Evolutionary conservation across 2,888 invertebrate species (phyloP), one percentile per base, ranked within the genome.

Genomic region (Sarcophaga variegata): DNA sequence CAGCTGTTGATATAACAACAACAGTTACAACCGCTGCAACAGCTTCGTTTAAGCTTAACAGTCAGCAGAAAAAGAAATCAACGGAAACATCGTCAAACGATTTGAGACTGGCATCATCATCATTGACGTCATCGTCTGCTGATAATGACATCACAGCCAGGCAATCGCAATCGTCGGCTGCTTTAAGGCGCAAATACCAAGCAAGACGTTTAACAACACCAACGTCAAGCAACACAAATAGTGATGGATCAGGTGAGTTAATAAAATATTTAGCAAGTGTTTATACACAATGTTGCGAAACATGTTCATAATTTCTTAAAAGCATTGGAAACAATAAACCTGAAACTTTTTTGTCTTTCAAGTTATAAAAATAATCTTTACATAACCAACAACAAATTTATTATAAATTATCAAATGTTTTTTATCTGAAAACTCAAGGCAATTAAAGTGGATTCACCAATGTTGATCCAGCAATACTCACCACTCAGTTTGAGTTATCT

Each of bases 131-230:
- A 81, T 37, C 74, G 63, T 45, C 81, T 0, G 64, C 49, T 10
- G 77, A 78, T 71, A 82, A 78, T 86, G 82, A 83, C 74, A 81
- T 81, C 70, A 77, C 80, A 75, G 62, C 84, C 70, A 76, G 66
- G 17, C 80, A 81, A 59, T 45, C 79, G 25, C 81, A 88, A 80
- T 71, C 89, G 12, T 72, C 89, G 25, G 66, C 85, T 20, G 90
- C 90, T 37, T 85, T 91, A 72, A 90, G 92, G 20, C 90, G 91
- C 4, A 92, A 92, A 81, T 92, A 91, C 80, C 92, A 92, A 80
- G 89, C 90, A 62, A 90, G 92, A 69, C 91, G 92, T 12, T 87
- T 91, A 72, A 91, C 91, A 81, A 90, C 91, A 88, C 86, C 90
- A 12, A 77, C 90, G 6, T 77, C 89, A 20, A 37, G 87, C 47